Base-by-base conservation (phyloP, 2,888 invertebrate species). In the Mimumesa dahlbomi region DNA sequence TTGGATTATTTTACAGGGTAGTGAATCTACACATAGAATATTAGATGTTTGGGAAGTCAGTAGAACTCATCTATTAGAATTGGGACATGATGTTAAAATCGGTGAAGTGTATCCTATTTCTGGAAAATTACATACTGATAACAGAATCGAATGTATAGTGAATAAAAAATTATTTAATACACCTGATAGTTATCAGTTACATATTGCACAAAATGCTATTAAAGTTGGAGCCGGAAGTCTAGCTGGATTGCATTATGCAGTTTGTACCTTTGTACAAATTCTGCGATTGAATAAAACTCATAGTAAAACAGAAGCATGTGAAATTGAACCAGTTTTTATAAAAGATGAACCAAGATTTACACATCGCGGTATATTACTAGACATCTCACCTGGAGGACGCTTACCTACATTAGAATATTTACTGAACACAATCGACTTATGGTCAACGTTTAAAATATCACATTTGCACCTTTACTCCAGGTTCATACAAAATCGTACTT, bases 341-440 rank as follows among this genome's bases (percentile, higher is more conserved):
- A 91, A 92, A 70, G 93, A 93, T 79, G 90, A 91, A 78, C 93
- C 93, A 1, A 89, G 91, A 54, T 88, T 93, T 36, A 87, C 89
- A 25, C 91, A 92, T 77, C 88, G 93, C 69, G 93, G 91, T 3
- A 90, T 93, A 48, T 86, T 93, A 40, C 85, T 93, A 68, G 93
- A 93, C 79, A 90, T 92, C 75, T 91, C 90, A 79, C 91, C 88
- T 78, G 91, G 91, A 74, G 92, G 92, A 34, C 89, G 92, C 46
- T 90, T 92, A 65, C 92, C 92, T 13, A 90, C 90, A 7, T 82
- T 92, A 77, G 91, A 91, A 70, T 90, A 91, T 72, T 81, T 92
- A 21, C 88, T 91, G 65, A 90, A 91, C 61, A 90, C 90, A 34
- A 90, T 92, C 38, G 91, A 91, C 70, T 85, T 90, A 2, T 89